Base-by-base conservation (phyloP, 2,113 vertebrate species). In the Chaetodon auriga region DNA sequence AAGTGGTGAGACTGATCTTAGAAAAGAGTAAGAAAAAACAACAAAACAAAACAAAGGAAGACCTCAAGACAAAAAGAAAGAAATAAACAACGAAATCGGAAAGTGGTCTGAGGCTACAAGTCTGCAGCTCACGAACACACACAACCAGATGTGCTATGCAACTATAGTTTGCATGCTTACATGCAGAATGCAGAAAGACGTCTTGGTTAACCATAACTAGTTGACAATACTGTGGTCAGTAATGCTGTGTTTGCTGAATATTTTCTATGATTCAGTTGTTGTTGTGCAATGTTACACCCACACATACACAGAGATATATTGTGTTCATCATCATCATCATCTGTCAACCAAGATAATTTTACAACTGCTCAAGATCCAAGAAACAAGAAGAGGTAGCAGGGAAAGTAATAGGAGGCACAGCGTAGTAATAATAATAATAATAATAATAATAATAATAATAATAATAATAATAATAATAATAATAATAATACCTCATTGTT, bases 171-270 rank as follows among this genome's bases (percentile, higher is more conserved):
- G 70, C 81, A 85, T 68, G 70, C 69, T 78, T 69, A 68, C 36
- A 69, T 75, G 25, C 68, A 81, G 78, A 81, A 85, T 85, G 66
- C 60, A 83, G 45, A 68, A 66, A 55, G 81, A 80, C 43, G 7
- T 84, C 61, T 75, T 11, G 87, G 85, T 87, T 78, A 74, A 81
- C 83, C 85, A 64, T 68, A 82, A 83, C 82, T 82, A 77, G 85
- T 63, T 75, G 78, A 80, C 25, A 25, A 78, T 65, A 68, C 45
- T 83, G 85, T 36, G 78, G 83, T 89, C 75, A 68, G 64, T 81
- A 82, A 83, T 68, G 81, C 78, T 80, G 64, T 81, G 62, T 82
- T 78, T 80, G 77, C 70, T 76, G 64, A 84, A 78, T 83, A 68
- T 68, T 89, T 89, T 84, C 51, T 72, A 43, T 81, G 62, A 73